Conservation (phyloP, 1,140 invertebrate genomes). For the Drosophila biarmipes region DNA sequence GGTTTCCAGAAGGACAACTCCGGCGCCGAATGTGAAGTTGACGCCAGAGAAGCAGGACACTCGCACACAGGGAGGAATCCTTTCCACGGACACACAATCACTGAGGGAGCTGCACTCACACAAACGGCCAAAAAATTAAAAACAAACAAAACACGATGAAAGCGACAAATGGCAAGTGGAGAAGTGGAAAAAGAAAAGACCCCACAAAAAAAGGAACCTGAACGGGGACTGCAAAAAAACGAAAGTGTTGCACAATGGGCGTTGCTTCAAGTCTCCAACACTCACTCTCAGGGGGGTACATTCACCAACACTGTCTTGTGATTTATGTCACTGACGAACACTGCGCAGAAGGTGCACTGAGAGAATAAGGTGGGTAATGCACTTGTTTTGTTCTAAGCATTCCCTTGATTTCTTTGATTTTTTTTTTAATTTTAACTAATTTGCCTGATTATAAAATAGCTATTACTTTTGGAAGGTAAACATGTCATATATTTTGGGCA, state of each 20-base stretch:
- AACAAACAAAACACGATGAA: slow-evolving; percentile 73
- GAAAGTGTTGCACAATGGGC: slow-evolving; percentile 81
- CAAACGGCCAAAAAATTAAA: slow-evolving; percentile 66
- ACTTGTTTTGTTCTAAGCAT: too few relatives aligned
- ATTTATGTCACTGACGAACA: slow-evolving; percentile 71
- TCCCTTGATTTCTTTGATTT: too few relatives aligned
- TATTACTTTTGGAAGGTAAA: too few relatives aligned
- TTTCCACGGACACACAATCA: slow-evolving; percentile 38
- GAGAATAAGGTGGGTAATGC: neutral
- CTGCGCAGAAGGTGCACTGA: slow-evolving; percentile 34
- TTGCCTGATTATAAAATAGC: too few relatives aligned
- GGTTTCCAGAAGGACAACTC: slow-evolving; percentile 63
- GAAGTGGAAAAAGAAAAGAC: slow-evolving; percentile 14
- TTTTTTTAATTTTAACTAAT: too few relatives aligned
- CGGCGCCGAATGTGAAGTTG: slow-evolving; percentile 73
- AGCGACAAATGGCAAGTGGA: slow-evolving; percentile 54
- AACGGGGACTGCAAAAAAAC: slow-evolving; percentile 56
- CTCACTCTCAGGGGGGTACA: slow-evolving; percentile 11
- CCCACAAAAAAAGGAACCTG: slow-evolving; percentile 13
- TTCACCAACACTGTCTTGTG: slow-evolving; percentile 56
- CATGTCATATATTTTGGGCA: too few relatives aligned
- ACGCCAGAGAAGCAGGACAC: slow-evolving; percentile 52
- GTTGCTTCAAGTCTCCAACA: slow-evolving; percentile 64
- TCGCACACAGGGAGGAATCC: slow-evolving; percentile 19
- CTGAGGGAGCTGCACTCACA: slow-evolving; percentile 27